phyloP scores from a whole-genome alignment of 2,888 invertebrate species.

The Ferrisia virgata region DNA sequence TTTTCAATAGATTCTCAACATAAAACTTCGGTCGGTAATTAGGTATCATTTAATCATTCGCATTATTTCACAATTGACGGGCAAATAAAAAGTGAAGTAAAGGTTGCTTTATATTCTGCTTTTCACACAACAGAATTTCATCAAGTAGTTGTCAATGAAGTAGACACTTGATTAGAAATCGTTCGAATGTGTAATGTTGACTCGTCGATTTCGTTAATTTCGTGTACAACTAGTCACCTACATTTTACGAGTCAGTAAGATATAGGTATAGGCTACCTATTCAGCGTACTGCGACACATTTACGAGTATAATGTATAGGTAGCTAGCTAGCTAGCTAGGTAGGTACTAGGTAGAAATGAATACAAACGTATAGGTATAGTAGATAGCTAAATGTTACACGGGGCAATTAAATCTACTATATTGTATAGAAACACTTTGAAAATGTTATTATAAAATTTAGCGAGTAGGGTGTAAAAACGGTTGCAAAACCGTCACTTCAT shows the following conservation, averaged over 20 bases:
- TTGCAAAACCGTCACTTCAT: background rate
- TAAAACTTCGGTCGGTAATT: no score
- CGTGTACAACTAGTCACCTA: background rate
- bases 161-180: background rate
- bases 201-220: background rate
- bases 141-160: background rate
- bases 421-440: background rate
- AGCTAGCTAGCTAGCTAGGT: no score
- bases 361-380: background rate
- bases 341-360: background rate
- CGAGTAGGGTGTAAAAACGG: background rate
- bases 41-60: no score
- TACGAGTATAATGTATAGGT: no score
- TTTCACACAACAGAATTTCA: background rate
- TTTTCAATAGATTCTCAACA: no score
- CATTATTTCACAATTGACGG: no score
- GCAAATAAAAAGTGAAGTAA: no score
- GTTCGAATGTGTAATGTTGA: background rate
- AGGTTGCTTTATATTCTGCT: no score
- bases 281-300: no score
- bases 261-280: no score
- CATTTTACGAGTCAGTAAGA: no score
- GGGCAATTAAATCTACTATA: background rate
- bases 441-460: background rate
- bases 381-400: background rate